Conservation (phyloP, 2,888 invertebrate genomes). For the Mechanitis mazaeus region DNA sequence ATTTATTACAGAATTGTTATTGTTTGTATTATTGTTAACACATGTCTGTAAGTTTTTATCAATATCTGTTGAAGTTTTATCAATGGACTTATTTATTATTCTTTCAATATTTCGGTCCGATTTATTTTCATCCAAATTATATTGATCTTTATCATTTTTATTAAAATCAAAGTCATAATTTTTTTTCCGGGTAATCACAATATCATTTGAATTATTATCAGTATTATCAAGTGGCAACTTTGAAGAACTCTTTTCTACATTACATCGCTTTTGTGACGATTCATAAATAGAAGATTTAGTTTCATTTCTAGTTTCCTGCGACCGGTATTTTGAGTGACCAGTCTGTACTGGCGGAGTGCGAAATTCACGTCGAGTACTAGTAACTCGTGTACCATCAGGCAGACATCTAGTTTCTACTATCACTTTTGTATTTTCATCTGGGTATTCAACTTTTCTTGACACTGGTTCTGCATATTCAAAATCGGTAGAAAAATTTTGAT, state of each 20-base stretch:
- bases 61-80: background rate
- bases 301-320: slow-evolving; percentile 48
- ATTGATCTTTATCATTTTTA: slow-evolving; percentile 24
- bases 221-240: slow-evolving; percentile 42
- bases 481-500: slow-evolving; percentile 42
- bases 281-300: slow-evolving; percentile 45
- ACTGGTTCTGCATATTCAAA: slow-evolving; percentile 66
- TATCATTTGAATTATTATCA: slow-evolving; percentile 42
- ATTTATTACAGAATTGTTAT: slow-evolving; percentile 25
- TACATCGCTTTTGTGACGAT: slow-evolving; percentile 45
- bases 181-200: slow-evolving; percentile 58
- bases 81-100: background rate
- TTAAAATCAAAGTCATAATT: slow-evolving; percentile 52
- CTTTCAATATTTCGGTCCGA: slow-evolving; percentile 25
- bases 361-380: slow-evolving; percentile 82
- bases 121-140: slow-evolving; percentile 10
- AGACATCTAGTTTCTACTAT: slow-evolving; percentile 81
- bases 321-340: slow-evolving; percentile 52
- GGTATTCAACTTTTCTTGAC: slow-evolving; percentile 77
- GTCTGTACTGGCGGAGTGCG: slow-evolving; percentile 54
- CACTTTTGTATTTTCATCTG: slow-evolving; percentile 81
- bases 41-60: background rate
- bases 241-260: slow-evolving; percentile 45
- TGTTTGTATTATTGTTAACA: slow-evolving; percentile 10
- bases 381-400: slow-evolving; percentile 81